Percentiles rank a stretch among this genome's conserved stretches.
phyloP scores from a whole-genome alignment of 2,113 vertebrate species.

The Rafetus swinhoei region DNA sequence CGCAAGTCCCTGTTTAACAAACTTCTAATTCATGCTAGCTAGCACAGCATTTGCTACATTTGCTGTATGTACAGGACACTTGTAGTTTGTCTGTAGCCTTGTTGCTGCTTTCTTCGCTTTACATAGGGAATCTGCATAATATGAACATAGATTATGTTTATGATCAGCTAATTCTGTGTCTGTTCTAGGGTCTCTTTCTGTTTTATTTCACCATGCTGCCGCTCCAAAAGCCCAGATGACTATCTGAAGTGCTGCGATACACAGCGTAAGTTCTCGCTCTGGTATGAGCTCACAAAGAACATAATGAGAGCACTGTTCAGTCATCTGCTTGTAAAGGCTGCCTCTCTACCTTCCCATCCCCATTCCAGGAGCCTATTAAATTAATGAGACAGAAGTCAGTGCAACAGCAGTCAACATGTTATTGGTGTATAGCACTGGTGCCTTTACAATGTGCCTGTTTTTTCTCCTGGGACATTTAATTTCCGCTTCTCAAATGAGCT shows the following conservation, averaged over 20 bases:
- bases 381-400: conserved; percentile 88
- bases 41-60: not conserved
- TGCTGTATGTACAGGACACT: not conserved
- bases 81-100: conserved; percentile 14
- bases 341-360: conserved; percentile 70
- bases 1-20: not conserved
- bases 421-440: conserved; percentile 78
- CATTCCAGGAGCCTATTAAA: conserved; percentile 86
- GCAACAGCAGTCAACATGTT: conserved; percentile 81
- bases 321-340: conserved; percentile 72
- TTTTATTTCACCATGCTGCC: conserved; percentile 1
- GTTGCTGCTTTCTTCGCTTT: not conserved
- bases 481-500: conserved; percentile 95
- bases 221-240: not conserved
- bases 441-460: conserved; percentile 84
- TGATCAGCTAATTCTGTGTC: conserved; percentile 36
- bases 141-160: not conserved
- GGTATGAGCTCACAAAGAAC: not conserved
- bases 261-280: conserved; percentile 15
- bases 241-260: conserved; percentile 13
- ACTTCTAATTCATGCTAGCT: not conserved
- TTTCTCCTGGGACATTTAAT: conserved; percentile 91
- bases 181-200: not conserved
- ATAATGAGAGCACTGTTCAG: conserved; percentile 45
- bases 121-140: not conserved